Base-by-base conservation (phyloP, 2,888 invertebrate species). In the Salticus scenicus region DNA sequence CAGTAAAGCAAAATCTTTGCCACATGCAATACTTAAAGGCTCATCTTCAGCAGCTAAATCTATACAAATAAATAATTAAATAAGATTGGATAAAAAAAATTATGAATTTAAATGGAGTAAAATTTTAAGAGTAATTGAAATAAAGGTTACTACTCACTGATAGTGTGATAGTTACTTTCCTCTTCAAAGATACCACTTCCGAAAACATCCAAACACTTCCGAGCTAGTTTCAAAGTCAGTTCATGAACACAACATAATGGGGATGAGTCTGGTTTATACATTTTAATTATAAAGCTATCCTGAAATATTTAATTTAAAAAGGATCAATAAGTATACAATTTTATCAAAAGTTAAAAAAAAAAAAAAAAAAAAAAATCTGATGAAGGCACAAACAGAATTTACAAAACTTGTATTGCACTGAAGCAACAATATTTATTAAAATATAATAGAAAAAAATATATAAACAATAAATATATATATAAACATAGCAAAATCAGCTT, bases 1-100 rank as follows among this genome's bases (percentile, higher is more conserved):
- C 2, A 98, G 93, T 63, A 98, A 92, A 0, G 95, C 95, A 91
- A 98, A 98, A 89, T 98, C 98, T 91, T 97, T 97, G 31, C 97
- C 98, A 64, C 96, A 94, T 64, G 94, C 94, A 76, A 98, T 94
- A 70, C 94, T 93, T 14, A 93, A 92, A 27, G 87, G 87, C 70
- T 87, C 87, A 72, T 87, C 85, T 73, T 85, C 84, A 64, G 82
- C 76, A 31, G 73, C 37, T 30, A 85, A 78, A 72, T 87, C 77
- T 84, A 75, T 7, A 37, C 37, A 37, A 37, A 7, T 37, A 37
- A 37, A 7, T 37, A 37, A 7, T 37, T 37, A 37, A 37, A 37
- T 37, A 37, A 37, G 4, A 10, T 37, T 37, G 4, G 37, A 37
- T 37, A 37, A 7, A 4, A 37, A 7, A 37, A 37, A 37, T 37